phyloP scores from a whole-genome alignment of 2,113 vertebrate species.

The Cinclus cinclus region DNA sequence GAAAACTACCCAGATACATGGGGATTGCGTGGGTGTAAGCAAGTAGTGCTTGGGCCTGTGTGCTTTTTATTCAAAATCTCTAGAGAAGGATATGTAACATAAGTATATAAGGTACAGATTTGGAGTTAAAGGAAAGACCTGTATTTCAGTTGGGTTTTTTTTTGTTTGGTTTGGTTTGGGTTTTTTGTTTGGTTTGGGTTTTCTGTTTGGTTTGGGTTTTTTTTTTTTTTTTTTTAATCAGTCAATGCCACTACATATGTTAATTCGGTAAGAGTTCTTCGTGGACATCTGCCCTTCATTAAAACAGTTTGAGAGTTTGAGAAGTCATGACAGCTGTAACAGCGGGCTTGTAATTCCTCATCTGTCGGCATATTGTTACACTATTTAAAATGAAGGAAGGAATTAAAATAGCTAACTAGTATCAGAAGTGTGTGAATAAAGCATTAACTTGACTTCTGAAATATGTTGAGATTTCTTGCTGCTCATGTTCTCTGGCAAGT shows the following conservation, averaged over 20 bases:
- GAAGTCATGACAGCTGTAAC: constrained; percentile 45
- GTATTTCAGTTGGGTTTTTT: not conserved
- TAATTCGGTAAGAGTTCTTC: constrained; percentile 12
- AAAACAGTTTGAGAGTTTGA: constrained; percentile 3
- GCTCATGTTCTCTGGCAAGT: not conserved
- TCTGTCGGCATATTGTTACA: not conserved
- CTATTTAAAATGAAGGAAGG: constrained; percentile 30
- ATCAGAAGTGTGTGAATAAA: constrained; percentile 5
- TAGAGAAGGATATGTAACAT: not conserved
- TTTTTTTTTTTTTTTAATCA: not conserved
- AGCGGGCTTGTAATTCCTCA: constrained; percentile 52
- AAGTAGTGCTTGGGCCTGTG: not conserved
- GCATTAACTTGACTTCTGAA: constrained; percentile 21
- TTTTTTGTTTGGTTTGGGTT: not conserved
- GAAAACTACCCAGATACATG: not conserved
- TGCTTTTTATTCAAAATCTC: constrained; percentile 4
- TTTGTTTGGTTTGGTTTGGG: not conserved
- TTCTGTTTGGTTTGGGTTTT: not conserved
- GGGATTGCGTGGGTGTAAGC: not conserved
- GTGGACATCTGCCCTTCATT: constrained; percentile 42
- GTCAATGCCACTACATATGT: not conserved
- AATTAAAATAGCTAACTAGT: constrained; percentile 3
- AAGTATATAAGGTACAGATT: not conserved
- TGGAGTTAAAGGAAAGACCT: not conserved
- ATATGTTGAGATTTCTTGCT: constrained; percentile 19